These are phyloP conservation scores for Bicyclus anynana DNA, from an alignment of 1,140 invertebrate species.

Conservation along the genomic window DNA sequence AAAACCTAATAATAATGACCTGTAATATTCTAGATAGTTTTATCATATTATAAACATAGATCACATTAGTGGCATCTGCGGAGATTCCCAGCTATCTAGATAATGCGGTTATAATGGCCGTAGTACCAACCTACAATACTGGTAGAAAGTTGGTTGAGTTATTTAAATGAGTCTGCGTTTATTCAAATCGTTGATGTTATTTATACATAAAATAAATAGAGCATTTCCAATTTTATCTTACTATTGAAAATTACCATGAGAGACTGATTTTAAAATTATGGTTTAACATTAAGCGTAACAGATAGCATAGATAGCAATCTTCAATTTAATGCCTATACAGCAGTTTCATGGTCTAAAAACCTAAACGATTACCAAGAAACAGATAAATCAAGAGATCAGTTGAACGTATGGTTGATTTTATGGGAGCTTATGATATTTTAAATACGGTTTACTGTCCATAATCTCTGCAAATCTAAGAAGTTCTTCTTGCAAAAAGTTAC, in stretches of 20 bases:
- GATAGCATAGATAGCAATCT: constrained; percentile 27
- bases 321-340: constrained; percentile 49
- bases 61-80: constrained; percentile 16
- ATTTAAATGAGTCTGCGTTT: constrained; percentile 43
- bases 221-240: constrained; percentile 22
- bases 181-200: constrained; percentile 26
- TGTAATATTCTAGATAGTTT: no score
- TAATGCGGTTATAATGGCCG: constrained; percentile 62
- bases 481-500: no score
- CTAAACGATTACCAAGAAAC: constrained; percentile 18
- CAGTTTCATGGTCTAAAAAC: constrained; percentile 56
- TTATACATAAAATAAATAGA: constrained; percentile 27
- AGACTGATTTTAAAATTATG: constrained; percentile 14
- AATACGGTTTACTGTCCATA: neutral
- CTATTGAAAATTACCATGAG: constrained; percentile 17
- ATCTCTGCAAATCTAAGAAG: neutral
- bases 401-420: neutral
- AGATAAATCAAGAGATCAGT: neutral
- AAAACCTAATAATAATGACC: no score
- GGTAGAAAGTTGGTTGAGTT: constrained; percentile 49
- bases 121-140: constrained; percentile 42
- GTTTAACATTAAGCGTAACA: constrained; percentile 9
- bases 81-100: constrained; percentile 46
- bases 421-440: neutral
- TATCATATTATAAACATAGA: constrained; percentile 3